Percentiles rank a stretch among this genome's conserved stretches.
Conservation (phyloP, 2,113 vertebrate species). For the Fukomys damarensis region DNA sequence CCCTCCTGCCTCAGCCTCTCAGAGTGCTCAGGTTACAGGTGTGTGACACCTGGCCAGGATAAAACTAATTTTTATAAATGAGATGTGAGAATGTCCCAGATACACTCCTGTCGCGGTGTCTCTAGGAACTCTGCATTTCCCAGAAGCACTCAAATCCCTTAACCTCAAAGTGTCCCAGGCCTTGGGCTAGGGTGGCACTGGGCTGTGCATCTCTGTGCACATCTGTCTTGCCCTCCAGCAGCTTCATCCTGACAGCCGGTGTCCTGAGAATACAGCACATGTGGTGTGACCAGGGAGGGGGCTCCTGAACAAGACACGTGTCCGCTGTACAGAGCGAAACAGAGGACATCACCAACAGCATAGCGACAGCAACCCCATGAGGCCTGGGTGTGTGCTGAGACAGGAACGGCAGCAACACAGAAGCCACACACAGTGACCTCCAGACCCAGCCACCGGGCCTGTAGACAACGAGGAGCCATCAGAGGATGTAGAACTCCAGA, state of each 20-base stretch:
- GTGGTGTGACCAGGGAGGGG: accelerated
- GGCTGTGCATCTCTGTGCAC: not conserved
- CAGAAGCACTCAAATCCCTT: not conserved
- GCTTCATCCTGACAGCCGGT: not conserved
- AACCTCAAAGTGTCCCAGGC: not conserved
- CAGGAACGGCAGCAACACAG: accelerated
- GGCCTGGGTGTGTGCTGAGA: not conserved
- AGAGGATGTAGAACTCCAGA: not conserved
- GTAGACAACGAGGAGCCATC: not conserved
- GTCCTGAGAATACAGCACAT: accelerated
- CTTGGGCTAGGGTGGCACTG: not conserved
- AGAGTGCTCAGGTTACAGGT: not conserved
- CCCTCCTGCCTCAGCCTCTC: not conserved
- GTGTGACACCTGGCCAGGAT: not conserved
- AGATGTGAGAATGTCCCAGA: not conserved
- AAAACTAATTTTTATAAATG: not conserved
- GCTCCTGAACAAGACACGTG: not conserved
- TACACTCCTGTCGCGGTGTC: too few relatives aligned
- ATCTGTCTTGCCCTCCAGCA: accelerated
- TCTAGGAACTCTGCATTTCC: not conserved
- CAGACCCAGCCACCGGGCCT: not conserved
- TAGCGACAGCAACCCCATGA: accelerated
- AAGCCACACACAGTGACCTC: not conserved
- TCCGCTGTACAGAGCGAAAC: not conserved
- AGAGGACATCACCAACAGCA: not conserved